A percentile compares a stretch with the other conserved stretches of the same genome.
Conservation (phyloP, 2,888 invertebrate species). For the Drosophila sordidula region DNA sequence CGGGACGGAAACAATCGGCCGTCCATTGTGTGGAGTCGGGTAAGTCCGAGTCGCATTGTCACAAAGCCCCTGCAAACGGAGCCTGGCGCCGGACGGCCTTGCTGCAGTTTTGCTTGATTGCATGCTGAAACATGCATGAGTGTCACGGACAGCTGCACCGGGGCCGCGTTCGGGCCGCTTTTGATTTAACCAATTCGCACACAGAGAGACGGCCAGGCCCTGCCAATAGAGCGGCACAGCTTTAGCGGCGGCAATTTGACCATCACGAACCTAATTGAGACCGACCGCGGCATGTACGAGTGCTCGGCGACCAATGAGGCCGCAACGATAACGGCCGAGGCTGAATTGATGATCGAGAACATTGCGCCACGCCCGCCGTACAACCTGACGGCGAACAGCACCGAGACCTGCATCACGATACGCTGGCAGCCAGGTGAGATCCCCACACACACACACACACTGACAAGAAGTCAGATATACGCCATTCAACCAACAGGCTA, state of each 20-base stretch:
- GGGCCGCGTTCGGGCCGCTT: conserved; percentile 8
- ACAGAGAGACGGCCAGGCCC: conserved; percentile 90
- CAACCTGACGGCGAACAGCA: conserved; percentile 92
- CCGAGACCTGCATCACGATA: conserved; percentile 90
- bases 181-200: conserved; percentile 54
- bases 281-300: conserved; percentile 94
- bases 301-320: conserved; percentile 95
- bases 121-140: conserved; percentile 69
- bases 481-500: too few relatives aligned
- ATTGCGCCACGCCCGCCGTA: conserved; percentile 96
- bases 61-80: conserved; percentile 19
- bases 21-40: conserved; percentile 89
- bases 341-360: conserved; percentile 93
- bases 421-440: conserved; percentile 92
- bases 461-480: too few relatives aligned
- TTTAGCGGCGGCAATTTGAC: conserved; percentile 92
- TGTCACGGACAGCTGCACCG: conserved; percentile 7
- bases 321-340: conserved; percentile 92
- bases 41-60: conserved; percentile 79
- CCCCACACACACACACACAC: too few relatives aligned
- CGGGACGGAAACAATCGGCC: conserved; percentile 89
- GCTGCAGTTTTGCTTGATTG: conserved; percentile 63
- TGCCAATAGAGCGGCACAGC: conserved; percentile 89
- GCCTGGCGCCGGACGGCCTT: conserved; percentile 13
- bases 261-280: conserved; percentile 91